Conservation (phyloP, 2,113 vertebrate species). For the Rhadina sibilatrix region DNA sequence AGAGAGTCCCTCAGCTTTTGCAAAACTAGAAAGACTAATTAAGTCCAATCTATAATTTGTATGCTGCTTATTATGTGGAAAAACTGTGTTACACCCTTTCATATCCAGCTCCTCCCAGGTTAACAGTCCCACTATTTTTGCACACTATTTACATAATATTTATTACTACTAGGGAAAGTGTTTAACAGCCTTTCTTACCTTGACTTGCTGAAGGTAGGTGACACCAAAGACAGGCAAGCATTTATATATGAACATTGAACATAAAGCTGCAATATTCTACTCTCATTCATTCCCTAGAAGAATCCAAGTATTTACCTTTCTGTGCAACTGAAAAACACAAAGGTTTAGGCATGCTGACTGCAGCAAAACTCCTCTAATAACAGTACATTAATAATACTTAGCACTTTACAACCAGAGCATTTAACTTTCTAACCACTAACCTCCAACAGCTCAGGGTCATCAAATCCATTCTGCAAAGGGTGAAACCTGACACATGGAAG, state of each 20-base stretch:
- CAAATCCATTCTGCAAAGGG: neutral
- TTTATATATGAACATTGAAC: neutral
- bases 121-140: neutral
- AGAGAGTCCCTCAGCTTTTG: neutral
- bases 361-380: neutral
- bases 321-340: neutral
- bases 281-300: neutral
- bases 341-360: neutral
- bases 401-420: neutral
- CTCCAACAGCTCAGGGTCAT: neutral
- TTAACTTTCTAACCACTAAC: neutral
- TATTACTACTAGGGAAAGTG: neutral
- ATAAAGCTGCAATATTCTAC: neutral
- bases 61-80: neutral
- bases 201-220: neutral
- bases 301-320: neutral
- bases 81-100: neutral
- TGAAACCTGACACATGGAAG: neutral
- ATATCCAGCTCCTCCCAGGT: neutral
- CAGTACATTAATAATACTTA: neutral
- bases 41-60: neutral
- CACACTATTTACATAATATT: neutral
- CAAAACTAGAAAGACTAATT: neutral
- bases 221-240: neutral
- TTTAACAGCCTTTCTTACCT: neutral